These are phyloP conservation scores for Pocillopora verrucosa DNA, from an alignment of 64 coral and sea anemone genomes.

Conservation along the genomic window DNA sequence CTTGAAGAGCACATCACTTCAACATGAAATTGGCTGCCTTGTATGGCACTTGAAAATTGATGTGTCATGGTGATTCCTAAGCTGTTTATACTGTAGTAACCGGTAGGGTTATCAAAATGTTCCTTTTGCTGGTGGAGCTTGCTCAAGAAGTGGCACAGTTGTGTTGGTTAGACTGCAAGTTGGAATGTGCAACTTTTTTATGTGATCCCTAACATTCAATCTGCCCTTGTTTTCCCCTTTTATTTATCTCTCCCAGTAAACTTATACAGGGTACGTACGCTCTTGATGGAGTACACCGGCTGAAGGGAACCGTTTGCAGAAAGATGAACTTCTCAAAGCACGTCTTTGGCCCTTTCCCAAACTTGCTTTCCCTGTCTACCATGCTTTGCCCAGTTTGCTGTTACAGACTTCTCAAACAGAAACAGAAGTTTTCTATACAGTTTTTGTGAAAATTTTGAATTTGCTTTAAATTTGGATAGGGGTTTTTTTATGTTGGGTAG, in stretches of 20 bases:
- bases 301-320: conserved; percentile 88
- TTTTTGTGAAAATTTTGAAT: no score
- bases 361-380: conserved; percentile 69
- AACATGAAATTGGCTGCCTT: background rate
- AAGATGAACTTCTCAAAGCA: conserved; percentile 89
- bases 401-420: conserved; percentile 41
- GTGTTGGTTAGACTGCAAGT: background rate
- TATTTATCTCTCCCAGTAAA: conserved; percentile 94
- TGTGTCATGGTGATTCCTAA: background rate
- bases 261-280: conserved; percentile 81
- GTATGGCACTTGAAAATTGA: background rate
- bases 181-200: background rate
- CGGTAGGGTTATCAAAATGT: background rate
- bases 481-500: no score
- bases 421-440: background rate
- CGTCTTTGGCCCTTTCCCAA: conserved; percentile 79
- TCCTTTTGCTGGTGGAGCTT: background rate
- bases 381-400: conserved; percentile 71
- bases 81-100: background rate
- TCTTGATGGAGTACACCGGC: conserved; percentile 96
- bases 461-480: no score
- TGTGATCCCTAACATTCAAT: conserved; percentile 66
- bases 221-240: conserved; percentile 97
- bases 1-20: background rate
- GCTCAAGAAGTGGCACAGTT: background rate